phyloP scores from a whole-genome alignment of 2,797 vertebrate species.

The Xerus rutilus region DNA sequence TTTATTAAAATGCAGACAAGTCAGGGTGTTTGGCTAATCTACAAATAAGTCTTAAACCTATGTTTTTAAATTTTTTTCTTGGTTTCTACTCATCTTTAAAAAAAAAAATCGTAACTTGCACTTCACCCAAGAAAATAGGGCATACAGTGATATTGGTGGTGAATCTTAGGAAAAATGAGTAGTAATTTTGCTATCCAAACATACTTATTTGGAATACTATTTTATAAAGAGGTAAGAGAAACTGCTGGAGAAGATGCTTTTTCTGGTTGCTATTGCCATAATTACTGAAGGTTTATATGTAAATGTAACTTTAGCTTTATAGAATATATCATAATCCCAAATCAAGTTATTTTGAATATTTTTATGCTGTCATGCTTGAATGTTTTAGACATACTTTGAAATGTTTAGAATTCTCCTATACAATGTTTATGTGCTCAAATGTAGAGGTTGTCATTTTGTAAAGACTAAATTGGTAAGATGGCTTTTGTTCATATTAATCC shows the following conservation, averaged over 20 bases:
- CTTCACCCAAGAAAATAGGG: slow-evolving; percentile 74
- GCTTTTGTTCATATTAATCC: slow-evolving; percentile 78
- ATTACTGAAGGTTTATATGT: slow-evolving; percentile 79
- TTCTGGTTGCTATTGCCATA: slow-evolving; percentile 52
- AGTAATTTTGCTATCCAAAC: slow-evolving; percentile 46
- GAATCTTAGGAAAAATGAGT: slow-evolving; percentile 66
- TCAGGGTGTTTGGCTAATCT: slow-evolving; percentile 80
- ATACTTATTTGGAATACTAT: slow-evolving; percentile 65
- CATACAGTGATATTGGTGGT: slow-evolving; percentile 64
- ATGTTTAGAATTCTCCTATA: slow-evolving; percentile 80
- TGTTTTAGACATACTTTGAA: slow-evolving; percentile 81
- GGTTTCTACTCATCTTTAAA: slow-evolving; percentile 85
- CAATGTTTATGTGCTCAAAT: slow-evolving; percentile 78
- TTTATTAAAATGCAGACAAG: slow-evolving; percentile 92
- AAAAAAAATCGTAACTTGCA: slow-evolving; percentile 62
- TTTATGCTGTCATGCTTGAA: slow-evolving; percentile 80
- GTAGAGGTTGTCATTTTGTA: slow-evolving; percentile 80
- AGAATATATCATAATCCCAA: slow-evolving; percentile 67
- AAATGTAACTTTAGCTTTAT: slow-evolving; percentile 80
- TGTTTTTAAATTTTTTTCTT: slow-evolving; percentile 84
- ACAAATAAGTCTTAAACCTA: slow-evolving; percentile 87
- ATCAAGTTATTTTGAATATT: slow-evolving; percentile 79
- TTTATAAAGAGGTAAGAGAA: slow-evolving; percentile 63
- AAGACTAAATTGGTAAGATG: slow-evolving; percentile 80
- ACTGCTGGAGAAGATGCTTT: slow-evolving; percentile 27